Percentiles rank a stretch among this genome's conserved stretches.
These are phyloP conservation scores for Ophion obscuratus DNA, from an alignment of 2,888 invertebrate genomes.

Conservation along the genomic window DNA sequence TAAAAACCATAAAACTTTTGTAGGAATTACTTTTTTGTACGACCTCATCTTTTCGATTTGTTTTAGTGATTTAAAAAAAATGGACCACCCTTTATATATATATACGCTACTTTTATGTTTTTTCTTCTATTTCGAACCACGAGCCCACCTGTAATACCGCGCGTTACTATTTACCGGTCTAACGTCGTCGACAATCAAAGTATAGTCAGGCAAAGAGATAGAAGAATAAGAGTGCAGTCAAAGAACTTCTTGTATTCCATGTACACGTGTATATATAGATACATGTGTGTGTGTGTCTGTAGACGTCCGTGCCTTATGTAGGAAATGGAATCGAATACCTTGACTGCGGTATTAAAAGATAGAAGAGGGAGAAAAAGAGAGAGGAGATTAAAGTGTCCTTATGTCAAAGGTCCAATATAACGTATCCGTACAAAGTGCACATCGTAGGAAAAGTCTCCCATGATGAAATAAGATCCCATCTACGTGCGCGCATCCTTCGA, in stretches of 20 bases:
- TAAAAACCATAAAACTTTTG: too few species aligned
- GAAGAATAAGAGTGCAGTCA: not conserved
- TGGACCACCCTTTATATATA: too few species aligned
- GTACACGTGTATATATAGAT: too few species aligned
- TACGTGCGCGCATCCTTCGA: conserved; percentile 8
- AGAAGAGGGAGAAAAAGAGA: conserved; percentile 31
- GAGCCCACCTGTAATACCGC: too few species aligned
- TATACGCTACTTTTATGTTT: too few species aligned
- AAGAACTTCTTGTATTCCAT: not conserved
- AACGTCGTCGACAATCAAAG: too few species aligned
- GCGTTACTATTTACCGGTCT: too few species aligned
- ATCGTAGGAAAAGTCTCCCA: not conserved
- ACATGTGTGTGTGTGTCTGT: too few species aligned
- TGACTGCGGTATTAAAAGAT: conserved; percentile 19
- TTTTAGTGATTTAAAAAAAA: too few species aligned
- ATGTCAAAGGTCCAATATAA: conserved; percentile 39
- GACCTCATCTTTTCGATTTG: too few species aligned
- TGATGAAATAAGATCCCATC: conserved; percentile 22
- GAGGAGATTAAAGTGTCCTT: conserved; percentile 23
- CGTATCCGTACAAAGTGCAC: conserved; percentile 15
- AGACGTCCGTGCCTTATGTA: not conserved
- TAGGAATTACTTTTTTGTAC: too few species aligned
- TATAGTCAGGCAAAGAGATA: not conserved
- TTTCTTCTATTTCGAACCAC: too few species aligned
- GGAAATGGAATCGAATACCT: conserved; percentile 54